These are phyloP conservation scores for Meteorus sp. DNA, from an alignment of 1,140 invertebrate species.

Conservation along the genomic window DNA sequence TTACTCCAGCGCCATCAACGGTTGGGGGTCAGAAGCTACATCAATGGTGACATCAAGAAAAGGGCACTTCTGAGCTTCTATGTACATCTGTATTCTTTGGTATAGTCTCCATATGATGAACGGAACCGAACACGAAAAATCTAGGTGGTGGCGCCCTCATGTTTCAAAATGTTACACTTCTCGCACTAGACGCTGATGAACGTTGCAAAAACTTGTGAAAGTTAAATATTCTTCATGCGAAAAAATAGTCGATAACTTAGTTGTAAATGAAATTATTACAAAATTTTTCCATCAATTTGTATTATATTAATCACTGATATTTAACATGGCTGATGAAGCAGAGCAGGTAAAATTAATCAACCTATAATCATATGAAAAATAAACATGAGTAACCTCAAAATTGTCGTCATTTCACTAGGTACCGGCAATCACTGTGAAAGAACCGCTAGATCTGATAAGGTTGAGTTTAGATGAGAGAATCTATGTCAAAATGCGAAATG, in stretches of 20 bases:
- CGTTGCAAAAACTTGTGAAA: too few relatives aligned
- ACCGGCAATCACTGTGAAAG: constrained; percentile 88
- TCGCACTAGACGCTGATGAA: too few relatives aligned
- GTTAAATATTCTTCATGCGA: too few relatives aligned
- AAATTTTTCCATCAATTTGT: background rate
- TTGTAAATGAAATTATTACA: background rate
- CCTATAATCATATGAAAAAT: background rate
- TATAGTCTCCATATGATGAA: too few relatives aligned
- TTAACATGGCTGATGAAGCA: constrained; percentile 53
- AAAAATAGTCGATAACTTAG: background rate
- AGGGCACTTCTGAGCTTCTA: too few relatives aligned
- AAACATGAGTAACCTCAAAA: constrained; percentile 21
- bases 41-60: too few relatives aligned
- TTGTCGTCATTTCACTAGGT: constrained; percentile 59
- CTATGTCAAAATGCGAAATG: constrained; percentile 99
- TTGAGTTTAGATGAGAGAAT: constrained; percentile 96
- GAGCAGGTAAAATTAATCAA: constrained; percentile 54
- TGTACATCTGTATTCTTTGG: too few relatives aligned
- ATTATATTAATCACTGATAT: background rate
- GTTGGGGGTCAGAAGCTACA: too few relatives aligned
- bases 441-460: constrained; percentile 94
- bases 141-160: too few relatives aligned
- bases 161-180: too few relatives aligned
- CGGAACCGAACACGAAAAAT: too few relatives aligned
- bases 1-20: too few relatives aligned